Evolutionary conservation across 2,797 vertebrate genomes (phyloP).

Genomic region (Delichon dasypus): DNA sequence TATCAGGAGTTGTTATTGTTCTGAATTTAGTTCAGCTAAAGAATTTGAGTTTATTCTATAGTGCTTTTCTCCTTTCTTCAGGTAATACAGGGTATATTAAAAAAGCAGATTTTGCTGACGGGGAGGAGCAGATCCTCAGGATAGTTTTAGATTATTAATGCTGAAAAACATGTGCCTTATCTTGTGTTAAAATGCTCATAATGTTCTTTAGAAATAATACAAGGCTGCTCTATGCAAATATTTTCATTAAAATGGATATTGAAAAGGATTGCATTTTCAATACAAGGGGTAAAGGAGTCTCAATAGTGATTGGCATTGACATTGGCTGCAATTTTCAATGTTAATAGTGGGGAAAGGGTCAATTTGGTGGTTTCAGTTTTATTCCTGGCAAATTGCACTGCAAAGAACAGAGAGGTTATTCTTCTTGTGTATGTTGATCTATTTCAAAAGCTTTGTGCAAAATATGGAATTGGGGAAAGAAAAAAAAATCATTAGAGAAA

Average conservation of each 20-base stretch:
- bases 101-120: conserved; percentile 56
- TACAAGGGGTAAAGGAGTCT: conserved; percentile 21
- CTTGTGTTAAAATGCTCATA: conserved; percentile 72
- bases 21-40: conserved; percentile 17
- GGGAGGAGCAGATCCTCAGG: conserved; percentile 47
- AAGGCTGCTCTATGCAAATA: conserved; percentile 73
- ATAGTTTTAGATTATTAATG: conserved; percentile 65
- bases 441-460: conserved; percentile 40
- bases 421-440: conserved; percentile 5
- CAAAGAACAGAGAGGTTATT: conserved; percentile 19
- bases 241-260: conserved; percentile 46
- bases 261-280: conserved; percentile 54
- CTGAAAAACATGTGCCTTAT: conserved; percentile 80
- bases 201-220: conserved; percentile 58
- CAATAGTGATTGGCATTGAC: conserved; percentile 9
- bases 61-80: conserved; percentile 66
- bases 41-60: conserved; percentile 13
- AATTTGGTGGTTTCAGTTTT: conserved; percentile 19
- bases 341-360: not conserved
- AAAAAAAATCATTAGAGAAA: conserved; percentile 18
- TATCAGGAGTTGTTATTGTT: conserved; percentile 8
- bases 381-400: conserved; percentile 50
- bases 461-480: conserved; percentile 18
- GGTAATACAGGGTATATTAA: conserved; percentile 72
- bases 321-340: conserved; percentile 26